phyloP scores from a whole-genome alignment of 2,113 vertebrate genomes.

The Pachyramphus minor region DNA sequence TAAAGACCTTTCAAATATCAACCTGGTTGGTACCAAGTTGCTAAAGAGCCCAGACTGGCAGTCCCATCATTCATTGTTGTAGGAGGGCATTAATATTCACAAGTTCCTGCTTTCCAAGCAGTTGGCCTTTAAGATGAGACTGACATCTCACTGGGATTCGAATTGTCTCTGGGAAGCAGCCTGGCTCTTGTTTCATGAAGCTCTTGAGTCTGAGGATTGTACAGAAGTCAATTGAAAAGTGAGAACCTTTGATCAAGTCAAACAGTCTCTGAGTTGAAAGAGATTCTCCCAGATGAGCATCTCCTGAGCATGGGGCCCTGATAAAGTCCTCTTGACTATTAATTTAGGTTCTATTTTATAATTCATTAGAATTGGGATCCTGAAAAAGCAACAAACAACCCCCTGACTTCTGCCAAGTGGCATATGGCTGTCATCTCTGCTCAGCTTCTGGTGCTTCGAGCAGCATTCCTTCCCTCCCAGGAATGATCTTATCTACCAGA shows the following conservation, averaged over 20 bases:
- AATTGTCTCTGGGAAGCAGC: neutral
- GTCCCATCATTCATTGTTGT: neutral
- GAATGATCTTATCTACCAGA: neutral
- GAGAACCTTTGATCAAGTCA: conserved; percentile 54
- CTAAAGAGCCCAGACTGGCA: neutral
- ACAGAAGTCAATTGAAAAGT: conserved; percentile 23
- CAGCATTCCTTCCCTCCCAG: neutral
- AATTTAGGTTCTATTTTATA: conserved; percentile 58
- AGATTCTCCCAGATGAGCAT: conserved; percentile 4
- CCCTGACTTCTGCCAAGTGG: conserved; percentile 19
- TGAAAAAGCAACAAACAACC: conserved; percentile 23
- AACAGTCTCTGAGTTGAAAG: conserved; percentile 16
- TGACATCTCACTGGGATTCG: neutral
- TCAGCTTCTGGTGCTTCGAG: conserved; percentile 19
- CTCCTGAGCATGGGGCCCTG: conserved; percentile 7
- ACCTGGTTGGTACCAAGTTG: neutral
- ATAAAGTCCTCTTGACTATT: conserved; percentile 38
- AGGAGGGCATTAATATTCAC: neutral
- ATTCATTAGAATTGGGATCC: conserved; percentile 47
- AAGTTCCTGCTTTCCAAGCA: neutral
- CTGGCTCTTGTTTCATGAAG: neutral
- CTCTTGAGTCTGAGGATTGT: conserved; percentile 12
- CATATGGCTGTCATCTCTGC: conserved; percentile 57
- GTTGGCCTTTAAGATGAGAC: conserved; percentile 9
- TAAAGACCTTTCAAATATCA: neutral